Percentiles rank a stretch among this genome's conserved stretches.
These are phyloP conservation scores for Epizoanthus ramosus DNA, from an alignment of 92 coral and sea anemone genomes.

Conservation along the genomic window DNA sequence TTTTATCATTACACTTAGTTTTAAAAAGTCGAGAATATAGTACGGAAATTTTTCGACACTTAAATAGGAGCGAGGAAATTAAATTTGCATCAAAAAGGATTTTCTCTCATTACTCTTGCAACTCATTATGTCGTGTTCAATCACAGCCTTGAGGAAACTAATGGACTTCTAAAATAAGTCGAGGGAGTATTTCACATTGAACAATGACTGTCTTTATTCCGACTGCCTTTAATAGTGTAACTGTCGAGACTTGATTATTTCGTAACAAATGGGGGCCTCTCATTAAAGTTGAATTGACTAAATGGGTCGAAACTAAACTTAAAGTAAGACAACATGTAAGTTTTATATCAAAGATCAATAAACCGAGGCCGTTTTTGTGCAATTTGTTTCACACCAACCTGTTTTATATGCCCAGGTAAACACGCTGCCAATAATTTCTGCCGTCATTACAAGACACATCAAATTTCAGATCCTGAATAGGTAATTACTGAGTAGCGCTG, in stretches of 20 bases:
- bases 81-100: constrained; percentile 85
- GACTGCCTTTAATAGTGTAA: constrained; percentile 62
- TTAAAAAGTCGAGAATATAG: constrained; percentile 63
- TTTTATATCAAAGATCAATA: constrained; percentile 59
- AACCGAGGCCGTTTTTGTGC: constrained; percentile 57
- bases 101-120: constrained; percentile 56
- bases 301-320: constrained; percentile 50
- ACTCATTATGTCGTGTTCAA: constrained; percentile 73
- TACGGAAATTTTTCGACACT: constrained; percentile 72
- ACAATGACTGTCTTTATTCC: constrained; percentile 56
- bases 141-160: constrained; percentile 67
- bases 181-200: constrained; percentile 48
- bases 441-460: constrained; percentile 10
- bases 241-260: constrained; percentile 56
- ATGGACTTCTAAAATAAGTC: constrained; percentile 66
- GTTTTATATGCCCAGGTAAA: constrained; percentile 30
- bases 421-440: background rate
- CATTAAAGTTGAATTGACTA: constrained; percentile 65
- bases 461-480: constrained; percentile 4
- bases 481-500: constrained; percentile 15
- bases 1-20: constrained; percentile 72
- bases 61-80: constrained; percentile 68
- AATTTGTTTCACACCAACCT: constrained; percentile 25
- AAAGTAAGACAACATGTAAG: constrained; percentile 64
- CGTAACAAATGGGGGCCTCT: constrained; percentile 56